phyloP scores from a whole-genome alignment of 2,797 vertebrate species.

The Enteromius paludinosus region DNA sequence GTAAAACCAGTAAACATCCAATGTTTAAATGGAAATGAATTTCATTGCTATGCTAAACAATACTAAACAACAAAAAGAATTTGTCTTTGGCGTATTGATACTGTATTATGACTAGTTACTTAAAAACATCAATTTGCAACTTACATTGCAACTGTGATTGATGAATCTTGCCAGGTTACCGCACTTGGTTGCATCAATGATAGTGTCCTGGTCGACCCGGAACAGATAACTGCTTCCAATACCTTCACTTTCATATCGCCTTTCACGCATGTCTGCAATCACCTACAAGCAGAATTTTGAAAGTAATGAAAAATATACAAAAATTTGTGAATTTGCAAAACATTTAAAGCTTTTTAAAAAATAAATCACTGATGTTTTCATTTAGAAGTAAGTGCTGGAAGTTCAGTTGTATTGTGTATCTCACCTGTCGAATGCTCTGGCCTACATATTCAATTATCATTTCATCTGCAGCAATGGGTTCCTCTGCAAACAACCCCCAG shows the following conservation, averaged over 20 bases:
- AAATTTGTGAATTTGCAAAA: not conserved
- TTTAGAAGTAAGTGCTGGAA: not conserved
- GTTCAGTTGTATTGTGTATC: constrained; percentile 23
- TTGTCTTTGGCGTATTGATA: not conserved
- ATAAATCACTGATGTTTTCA: not conserved
- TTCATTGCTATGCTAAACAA: not conserved
- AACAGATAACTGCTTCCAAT: constrained; percentile 99
- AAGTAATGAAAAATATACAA: not conserved
- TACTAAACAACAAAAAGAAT: not conserved
- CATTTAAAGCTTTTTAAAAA: not conserved
- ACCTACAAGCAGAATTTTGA: constrained; percentile 73
- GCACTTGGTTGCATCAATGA: constrained; percentile 96
- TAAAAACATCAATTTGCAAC: constrained; percentile 53
- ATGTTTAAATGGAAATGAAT: not conserved
- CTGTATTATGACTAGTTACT: not conserved
- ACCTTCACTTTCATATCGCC: constrained; percentile 92
- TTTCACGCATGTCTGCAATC: constrained; percentile 96
- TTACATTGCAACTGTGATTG: constrained; percentile 98
- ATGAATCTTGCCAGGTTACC: constrained; percentile 97
- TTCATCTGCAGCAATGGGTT: constrained; percentile 95
- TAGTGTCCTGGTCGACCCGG: constrained; percentile 93
- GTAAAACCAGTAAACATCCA: not conserved
- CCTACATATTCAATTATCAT: constrained; percentile 99
- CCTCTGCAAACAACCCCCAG: constrained; percentile 98
- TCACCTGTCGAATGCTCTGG: constrained; percentile 97